Base-by-base conservation (phyloP, 2,113 vertebrate genomes). In the Laticauda colubrina region DNA sequence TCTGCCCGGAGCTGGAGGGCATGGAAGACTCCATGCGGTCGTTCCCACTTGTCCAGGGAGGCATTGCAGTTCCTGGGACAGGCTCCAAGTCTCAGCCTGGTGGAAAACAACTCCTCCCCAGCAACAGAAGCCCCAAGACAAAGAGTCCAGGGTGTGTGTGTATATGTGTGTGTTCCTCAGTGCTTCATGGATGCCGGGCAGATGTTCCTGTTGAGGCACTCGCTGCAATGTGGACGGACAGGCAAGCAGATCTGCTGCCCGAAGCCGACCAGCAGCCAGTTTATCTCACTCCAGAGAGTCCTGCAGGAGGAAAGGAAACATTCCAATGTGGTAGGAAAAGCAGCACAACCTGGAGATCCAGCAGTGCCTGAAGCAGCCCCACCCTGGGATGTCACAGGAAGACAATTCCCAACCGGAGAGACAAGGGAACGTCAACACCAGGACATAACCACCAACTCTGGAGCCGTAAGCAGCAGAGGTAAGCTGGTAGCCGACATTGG, bases 181-280 rank as follows among this genome's bases (percentile, higher is more conserved):
- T 0, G 10, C 21, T 64, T 95, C 91, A 0, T 96, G n/a, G 98
- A 98, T 5, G 98, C 97, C 0, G 99, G 99, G 95, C 99, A 99
- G 92, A 98, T 97, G 95, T 97, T 94, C 93, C 96, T 97, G 96
- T 99, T 99, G 95, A 99, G 98, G 97, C 99, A 99, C 88, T 96
- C 26, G 0, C 96, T 97, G 97, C 99, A 99, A 89, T 97, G 98
- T 0, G 99, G 99, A 53, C 88, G 97, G 61, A 98, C 85, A 0
- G 99, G 99, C 54, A 98, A 97, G 96, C 99, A 99, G 90, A 98
- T 98, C 97, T 99, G 99, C 97, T 99, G 99, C 87, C 99, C 99
- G 12, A 99, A 99, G 51, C 99, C 99, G 89, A 99, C 99, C 87
- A 99, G 95, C 45, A 99, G 97, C 97, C 98, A 98, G 95, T 99